A percentile compares a stretch with the other conserved stretches of the same genome.
Conservation (phyloP, 1,140 invertebrate genomes). For the Drosophila pachea region DNA sequence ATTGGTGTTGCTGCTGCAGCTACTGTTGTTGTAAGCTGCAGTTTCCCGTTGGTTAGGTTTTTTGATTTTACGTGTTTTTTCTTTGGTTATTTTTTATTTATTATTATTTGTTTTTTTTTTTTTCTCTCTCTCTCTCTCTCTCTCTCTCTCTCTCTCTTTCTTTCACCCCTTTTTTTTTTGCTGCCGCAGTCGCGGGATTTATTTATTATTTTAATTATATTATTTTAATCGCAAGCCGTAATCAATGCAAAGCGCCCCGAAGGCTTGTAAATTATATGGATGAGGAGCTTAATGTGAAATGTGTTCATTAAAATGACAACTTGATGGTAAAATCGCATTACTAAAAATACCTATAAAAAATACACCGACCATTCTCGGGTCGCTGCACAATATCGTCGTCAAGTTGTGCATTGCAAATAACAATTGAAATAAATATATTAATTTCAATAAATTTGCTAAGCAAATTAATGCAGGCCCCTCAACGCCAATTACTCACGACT, state of each 20-base stretch:
- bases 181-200: conserved; percentile 16
- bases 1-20: conserved; percentile 38
- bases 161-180: not conserved
- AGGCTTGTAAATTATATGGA: conserved; percentile 57
- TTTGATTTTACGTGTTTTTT: conserved; percentile 19
- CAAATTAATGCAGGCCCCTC: not conserved
- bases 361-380: not conserved
- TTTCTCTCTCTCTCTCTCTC: too few species aligned
- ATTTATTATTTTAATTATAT: conserved; percentile 72
- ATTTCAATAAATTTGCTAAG: conserved; percentile 5
- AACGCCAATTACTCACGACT: conserved; percentile 2
- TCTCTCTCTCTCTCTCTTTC: too few species aligned
- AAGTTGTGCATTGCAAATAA: too few species aligned
- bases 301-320: conserved; percentile 48
- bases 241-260: conserved; percentile 52
- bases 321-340: conserved; percentile 4
- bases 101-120: conserved; percentile 17
- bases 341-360: conserved; percentile 3
- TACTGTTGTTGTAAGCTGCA: conserved; percentile 52
- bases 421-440: conserved; percentile 6
- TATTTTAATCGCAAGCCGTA: conserved; percentile 59
- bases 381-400: conserved; percentile 2
- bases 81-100: conserved; percentile 17
- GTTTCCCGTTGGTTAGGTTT: conserved; percentile 64
- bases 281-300: conserved; percentile 43